A percentile compares a stretch with the other conserved stretches of the same genome.
Conservation (phyloP, 2,888 invertebrate genomes). For the Petrophora chlorosata region DNA sequence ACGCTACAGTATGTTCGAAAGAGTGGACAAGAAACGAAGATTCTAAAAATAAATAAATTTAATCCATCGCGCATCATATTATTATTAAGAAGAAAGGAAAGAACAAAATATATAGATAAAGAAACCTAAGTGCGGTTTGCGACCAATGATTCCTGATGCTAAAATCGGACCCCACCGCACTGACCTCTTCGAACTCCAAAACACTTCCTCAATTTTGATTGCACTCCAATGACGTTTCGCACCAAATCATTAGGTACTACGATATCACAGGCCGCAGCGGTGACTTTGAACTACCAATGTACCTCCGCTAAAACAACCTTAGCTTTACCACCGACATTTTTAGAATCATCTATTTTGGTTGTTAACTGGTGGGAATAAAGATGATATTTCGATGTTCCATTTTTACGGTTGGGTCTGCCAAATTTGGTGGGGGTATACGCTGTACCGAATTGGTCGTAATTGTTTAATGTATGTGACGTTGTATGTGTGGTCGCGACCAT, state of each 20-base stretch:
- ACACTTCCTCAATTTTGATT: conserved; percentile 34
- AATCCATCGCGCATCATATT: no score
- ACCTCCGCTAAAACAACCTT: conserved; percentile 13
- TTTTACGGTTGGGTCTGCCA: conserved; percentile 25
- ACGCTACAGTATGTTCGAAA: no score
- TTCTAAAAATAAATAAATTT: no score
- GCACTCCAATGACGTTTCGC: conserved; percentile 33
- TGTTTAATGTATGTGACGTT: conserved; percentile 65
- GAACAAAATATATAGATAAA: no score
- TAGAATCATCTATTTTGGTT: background rate
- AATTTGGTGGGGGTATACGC: conserved; percentile 51
- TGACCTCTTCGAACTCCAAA: conserved; percentile 13
- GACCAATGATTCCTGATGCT: background rate
- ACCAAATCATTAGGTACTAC: conserved; percentile 38
- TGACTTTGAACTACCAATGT: conserved; percentile 65
- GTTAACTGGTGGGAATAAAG: background rate
- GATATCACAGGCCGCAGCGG: conserved; percentile 47
- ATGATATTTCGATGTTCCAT: background rate
- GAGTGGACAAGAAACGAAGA: no score
- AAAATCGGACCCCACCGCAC: conserved; percentile 4
- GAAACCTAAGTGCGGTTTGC: background rate
- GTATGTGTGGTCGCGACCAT: conserved; percentile 8
- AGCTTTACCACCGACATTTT: background rate
- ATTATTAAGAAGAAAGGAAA: no score
- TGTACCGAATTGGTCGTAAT: conserved; percentile 65